phyloP scores from a whole-genome alignment of 2,888 invertebrate species.

The Metopia argyrocephala region DNA sequence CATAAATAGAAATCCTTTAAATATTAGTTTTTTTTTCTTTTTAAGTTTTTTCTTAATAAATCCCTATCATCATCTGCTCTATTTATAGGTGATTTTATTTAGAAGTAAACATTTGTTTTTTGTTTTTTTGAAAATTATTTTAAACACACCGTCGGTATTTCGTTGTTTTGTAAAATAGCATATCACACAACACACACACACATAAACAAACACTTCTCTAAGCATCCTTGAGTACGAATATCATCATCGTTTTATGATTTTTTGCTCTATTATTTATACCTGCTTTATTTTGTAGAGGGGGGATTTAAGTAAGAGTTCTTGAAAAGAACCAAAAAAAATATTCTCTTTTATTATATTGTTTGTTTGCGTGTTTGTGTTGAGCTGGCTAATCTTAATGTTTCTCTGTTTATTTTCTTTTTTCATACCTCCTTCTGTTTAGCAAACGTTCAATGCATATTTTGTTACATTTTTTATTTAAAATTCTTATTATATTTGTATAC shows the following conservation, averaged over 20 bases:
- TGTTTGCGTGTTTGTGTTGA: slow-evolving; percentile 63
- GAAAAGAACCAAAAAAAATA: slow-evolving; percentile 21
- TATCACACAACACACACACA: neutral
- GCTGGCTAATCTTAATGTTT: slow-evolving; percentile 63
- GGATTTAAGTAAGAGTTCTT: slow-evolving; percentile 17
- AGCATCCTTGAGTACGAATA: neutral
- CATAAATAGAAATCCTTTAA: slow-evolving; percentile 26
- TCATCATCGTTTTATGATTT: neutral
- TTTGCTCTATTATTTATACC: slow-evolving; percentile 31
- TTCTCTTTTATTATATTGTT: slow-evolving; percentile 47
- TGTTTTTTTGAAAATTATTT: slow-evolving; percentile 41
- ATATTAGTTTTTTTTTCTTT: no score
- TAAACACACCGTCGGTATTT: slow-evolving; percentile 56
- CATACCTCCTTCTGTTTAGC: slow-evolving; percentile 6
- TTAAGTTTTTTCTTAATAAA: no score
- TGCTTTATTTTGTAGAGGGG: slow-evolving; percentile 49
- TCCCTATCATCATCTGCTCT: slow-evolving; percentile 62
- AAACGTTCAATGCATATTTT: slow-evolving; percentile 58
- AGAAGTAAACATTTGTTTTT: no score
- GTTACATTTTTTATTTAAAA: slow-evolving; percentile 47
- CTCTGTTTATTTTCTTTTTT: slow-evolving; percentile 15
- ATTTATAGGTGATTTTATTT: slow-evolving; percentile 44
- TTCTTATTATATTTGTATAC: neutral
- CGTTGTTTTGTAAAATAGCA: neutral
- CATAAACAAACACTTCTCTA: no score